Evolutionary conservation across 2,888 invertebrate genomes (phyloP), one percentile per base, ranked within the genome.

Genomic region (Campoletis raptor): DNA sequence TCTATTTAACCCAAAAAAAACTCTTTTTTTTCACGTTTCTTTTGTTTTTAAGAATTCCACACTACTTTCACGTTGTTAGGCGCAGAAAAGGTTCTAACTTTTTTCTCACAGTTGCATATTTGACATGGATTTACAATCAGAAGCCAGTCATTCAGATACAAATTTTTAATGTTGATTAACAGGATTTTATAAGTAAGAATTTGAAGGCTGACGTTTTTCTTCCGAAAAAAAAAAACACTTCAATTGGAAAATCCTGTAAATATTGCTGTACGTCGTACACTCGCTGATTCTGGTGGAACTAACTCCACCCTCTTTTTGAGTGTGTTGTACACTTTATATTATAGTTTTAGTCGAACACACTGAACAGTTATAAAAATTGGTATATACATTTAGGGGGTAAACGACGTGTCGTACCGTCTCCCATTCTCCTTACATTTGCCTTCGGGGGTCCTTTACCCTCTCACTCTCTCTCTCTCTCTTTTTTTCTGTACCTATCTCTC

Each of bases 401-500:
- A 77, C 67, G 54, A 84, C 61, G 84, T 84, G 77, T 81, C 73
- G 78, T 86, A 73, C 66, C 61, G 70, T 61, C 66, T 67, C 74
- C 74, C 70, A 81, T 81, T 80, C 85, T 80, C 67, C 79, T 79
- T 70, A 76, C 52, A 77, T 48, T 74, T 72, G 88, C 90, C 87
- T 85, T 86, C 83, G 87, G 90, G 89, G 88, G 83, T 80, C 89
- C 88, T 87, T 83, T 18, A 1, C 48, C n/a, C 48, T 64, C 10
- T 45, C 79, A 61, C 54, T 48, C 61, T 70, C 80, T 72, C 80
- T 66, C 24, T 54, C 72, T 61, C 70, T 80, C 70, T 78, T 37
- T 52, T 12, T 52, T 45, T 45, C 80, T 70, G 6, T 36, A 40
- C 42, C 79, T 57, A 21, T 36, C 69, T 54, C 67, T 67, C 80